Base-by-base conservation (phyloP, 2,113 vertebrate species). In the Sorex araneus region DNA sequence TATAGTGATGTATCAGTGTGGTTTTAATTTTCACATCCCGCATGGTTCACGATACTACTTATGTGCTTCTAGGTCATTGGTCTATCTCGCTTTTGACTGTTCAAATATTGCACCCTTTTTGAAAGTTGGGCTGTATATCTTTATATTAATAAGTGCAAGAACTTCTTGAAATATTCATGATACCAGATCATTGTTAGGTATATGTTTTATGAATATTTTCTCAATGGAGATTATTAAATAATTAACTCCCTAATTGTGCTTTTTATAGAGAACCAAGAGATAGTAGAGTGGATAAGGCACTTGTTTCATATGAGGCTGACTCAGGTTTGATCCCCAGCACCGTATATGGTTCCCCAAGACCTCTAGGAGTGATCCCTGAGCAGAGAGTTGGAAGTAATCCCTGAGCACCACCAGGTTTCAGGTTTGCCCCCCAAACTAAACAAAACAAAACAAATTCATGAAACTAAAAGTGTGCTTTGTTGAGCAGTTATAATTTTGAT, bases 401-500 rank as follows among this genome's bases (percentile, higher is more conserved):
- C 18, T 60, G 57, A 23, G 18, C 21, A 60, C 57, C 57, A 21
- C 57, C 18, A 60, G 57, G 18, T 23, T 19, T 60, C 18, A 60
- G 57, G 18, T 23, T 19, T 60, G 57, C 6, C 18, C 57, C 57
- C 19, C 18, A 60, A 60, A 57, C 54, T 19, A 18, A 60, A 23
- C 57, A 60, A 60, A 60, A 60, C 57, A 60, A 60, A 60, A 60
- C 57, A 60, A 60, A 50, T 23, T 60, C 18, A 60, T 19, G 19
- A 60, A 60, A 16, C 25, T n/a, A 40, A 40, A 40, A 40, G 40
- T 40, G 40, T 40, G 40, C 40, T 82, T 74, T 50, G 47, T 25
- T 78, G 74, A 57, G 60, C 45, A 70, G 43, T 91, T 85, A 85
- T 6, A 28, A 69, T 57, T 67, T 77, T 78, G 34, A 45, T 77